Evolutionary conservation across 2,797 vertebrate genomes (phyloP), one percentile per base, ranked within the genome.

Genomic region (Acipenser ruthenus): DNA sequence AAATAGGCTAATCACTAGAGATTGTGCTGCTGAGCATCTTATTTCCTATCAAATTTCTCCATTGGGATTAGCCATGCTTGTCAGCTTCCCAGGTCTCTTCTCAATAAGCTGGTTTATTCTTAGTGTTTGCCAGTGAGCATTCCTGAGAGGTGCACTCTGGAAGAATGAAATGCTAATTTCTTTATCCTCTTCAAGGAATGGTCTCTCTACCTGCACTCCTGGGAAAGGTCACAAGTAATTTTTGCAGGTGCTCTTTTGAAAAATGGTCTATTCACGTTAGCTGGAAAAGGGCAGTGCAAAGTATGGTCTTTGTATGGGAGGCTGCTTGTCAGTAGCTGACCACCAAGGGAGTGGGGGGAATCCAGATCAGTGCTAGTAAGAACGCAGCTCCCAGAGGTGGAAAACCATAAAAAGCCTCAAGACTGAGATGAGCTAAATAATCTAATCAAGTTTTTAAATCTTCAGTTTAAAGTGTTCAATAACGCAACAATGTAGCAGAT

Each of bases 11-110:
- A 90, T 90, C 87, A 82, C 83, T 82, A 79, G 75, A 82, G 80
- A 78, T 74, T 85, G 82, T 86, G 86, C 86, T 86, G 82, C 86
- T 87, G 84, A 87, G 88, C 86, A 84, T 90, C 89, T 87, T 85
- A 87, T 91, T 90, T 90, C 88, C 86, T 83, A 90, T 90, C 88
- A 83, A 79, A 83, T 92, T 89, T 88, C 89, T 81, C 75, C 73
- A 61, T 78, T 75, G 78, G 72, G 80, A 75, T 91, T 90, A 89
- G 82, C 86, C 83, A 86, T 85, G 87, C 89, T 79, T 90, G 87
- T 89, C 86, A 84, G 67, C 81, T 83, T 86, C 84, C 79, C 82
- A 82, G 82, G 80, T 84, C 79, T 73, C 73, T 77, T 79, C 79
- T 88, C 86, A 88, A 88, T 88, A 84, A 82, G 37, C 77, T 71